These are phyloP conservation scores for Corythaeola cristata DNA, from an alignment of 2,113 vertebrate species.

Conservation along the genomic window DNA sequence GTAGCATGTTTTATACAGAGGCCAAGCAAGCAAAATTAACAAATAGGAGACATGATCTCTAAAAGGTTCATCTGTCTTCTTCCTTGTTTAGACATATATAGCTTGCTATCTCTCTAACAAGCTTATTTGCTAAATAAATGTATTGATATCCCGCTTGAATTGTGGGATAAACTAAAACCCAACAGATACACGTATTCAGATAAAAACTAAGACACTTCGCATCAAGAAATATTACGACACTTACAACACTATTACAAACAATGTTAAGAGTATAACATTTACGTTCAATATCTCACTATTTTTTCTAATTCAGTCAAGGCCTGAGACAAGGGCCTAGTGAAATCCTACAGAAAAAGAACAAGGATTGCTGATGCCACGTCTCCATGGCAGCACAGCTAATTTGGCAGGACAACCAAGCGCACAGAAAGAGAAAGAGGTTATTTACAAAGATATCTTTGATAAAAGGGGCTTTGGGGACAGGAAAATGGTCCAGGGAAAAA, in stretches of 20 bases:
- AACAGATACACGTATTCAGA: neutral
- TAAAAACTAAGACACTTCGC: neutral
- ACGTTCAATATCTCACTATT: slow-evolving; percentile 54
- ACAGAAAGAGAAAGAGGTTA: slow-evolving; percentile 66
- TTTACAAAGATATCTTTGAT: slow-evolving; percentile 76
- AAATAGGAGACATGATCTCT: neutral
- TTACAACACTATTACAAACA: neutral
- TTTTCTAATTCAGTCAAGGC: slow-evolving; percentile 33
- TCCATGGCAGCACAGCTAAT: slow-evolving; percentile 75
- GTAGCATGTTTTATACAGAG: neutral
- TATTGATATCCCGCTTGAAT: neutral
- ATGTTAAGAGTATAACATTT: slow-evolving; percentile 37
- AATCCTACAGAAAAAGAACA: slow-evolving; percentile 68
- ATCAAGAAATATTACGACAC: slow-evolving; percentile 1
- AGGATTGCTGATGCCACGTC: slow-evolving; percentile 67
- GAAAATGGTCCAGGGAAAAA: slow-evolving; percentile 9
- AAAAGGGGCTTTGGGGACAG: slow-evolving; percentile 34
- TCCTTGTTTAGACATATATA: neutral
- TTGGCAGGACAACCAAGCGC: slow-evolving; percentile 69
- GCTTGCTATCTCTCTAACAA: neutral
- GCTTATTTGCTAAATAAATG: neutral
- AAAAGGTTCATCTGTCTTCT: neutral
- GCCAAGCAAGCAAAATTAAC: neutral
- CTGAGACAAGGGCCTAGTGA: slow-evolving; percentile 68
- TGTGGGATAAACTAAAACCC: neutral